Base-by-base conservation (phyloP, 2,888 invertebrate genomes). In the Cephus nigrinus region DNA sequence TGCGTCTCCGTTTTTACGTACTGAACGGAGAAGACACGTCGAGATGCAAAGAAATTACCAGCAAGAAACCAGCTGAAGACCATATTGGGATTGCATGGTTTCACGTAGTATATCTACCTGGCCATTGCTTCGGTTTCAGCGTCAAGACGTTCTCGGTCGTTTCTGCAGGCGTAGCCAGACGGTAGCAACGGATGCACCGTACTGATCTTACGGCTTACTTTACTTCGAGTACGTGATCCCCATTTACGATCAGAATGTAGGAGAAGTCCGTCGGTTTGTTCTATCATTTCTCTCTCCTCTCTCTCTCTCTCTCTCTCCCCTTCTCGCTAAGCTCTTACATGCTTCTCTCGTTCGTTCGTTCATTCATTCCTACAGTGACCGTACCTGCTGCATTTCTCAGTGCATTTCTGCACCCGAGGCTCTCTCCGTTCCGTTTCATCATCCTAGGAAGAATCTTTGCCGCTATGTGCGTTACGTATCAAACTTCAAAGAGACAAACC, bases 21-120 rank as follows among this genome's bases (percentile, higher is more conserved):
- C 23, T 9, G 55, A 55, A 23, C 55, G 23, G 55, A 23, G 40
- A 40, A 15, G 55, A 55, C 55, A 23, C 23, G 9, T 73, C n/a
- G 74, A 12, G 55, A 79, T 75, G 79, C 76, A 80, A 84, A 79
- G 80, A 82, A 82, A 81, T 75, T 36, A 77, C 75, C 73, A 81
- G 77, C 71, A 80, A 84, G 84, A 85, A 85, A 84, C 84, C 81
- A 78, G 85, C 75, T 82, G 81, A 79, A 79, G 88, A 86, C 85
- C 86, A 88, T 88, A 87, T 83, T 85, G 88, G 81, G 84, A 55
- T 55, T 82, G 82, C 83, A 82, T 82, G 81, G 82, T 82, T 84
- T 82, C 80, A 83, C 83, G 81, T 82, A 80, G 82, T 23, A 55
- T 55, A 55, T 55, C 23, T 55, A 55, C 55, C 55, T 55, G 55